A percentile compares a stretch with the other conserved stretches of the same genome.
phyloP scores from a whole-genome alignment of 2,113 vertebrate genomes.

The Epinephelus cyanopodus region DNA sequence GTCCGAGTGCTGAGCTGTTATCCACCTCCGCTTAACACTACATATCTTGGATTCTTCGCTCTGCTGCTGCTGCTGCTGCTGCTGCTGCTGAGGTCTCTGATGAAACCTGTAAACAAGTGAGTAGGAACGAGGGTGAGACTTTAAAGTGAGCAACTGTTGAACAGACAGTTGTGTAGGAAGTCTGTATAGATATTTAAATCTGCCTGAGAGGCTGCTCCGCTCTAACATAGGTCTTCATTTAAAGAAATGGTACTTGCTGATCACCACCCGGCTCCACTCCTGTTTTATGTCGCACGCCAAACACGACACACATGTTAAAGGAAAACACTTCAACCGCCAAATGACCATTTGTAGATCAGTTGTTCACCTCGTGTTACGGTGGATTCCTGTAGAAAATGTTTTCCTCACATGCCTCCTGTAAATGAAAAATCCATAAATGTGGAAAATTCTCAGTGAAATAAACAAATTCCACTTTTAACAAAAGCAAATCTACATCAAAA shows the following conservation, averaged over 20 bases:
- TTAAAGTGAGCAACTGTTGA: background rate
- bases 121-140: background rate
- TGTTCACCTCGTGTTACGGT: no score
- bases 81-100: conserved; percentile 15
- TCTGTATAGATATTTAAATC: background rate
- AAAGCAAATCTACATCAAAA: no score
- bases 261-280: background rate
- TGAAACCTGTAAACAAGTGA: background rate
- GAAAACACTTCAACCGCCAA: no score
- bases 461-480: no score
- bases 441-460: no score
- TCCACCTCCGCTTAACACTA: conserved; percentile 24
- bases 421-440: no score
- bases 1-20: conserved; percentile 43
- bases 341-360: no score
- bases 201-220: no score
- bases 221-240: background rate
- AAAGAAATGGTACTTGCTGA: background rate
- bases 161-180: conserved; percentile 4
- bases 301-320: no score
- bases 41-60: conserved; percentile 45
- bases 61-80: background rate
- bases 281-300: background rate
- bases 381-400: no score
- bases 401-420: no score